A percentile compares a stretch with the other conserved stretches of the same genome.
Evolutionary conservation across 2,113 vertebrate species (phyloP).

Genomic region (Zosterops lateralis): DNA sequence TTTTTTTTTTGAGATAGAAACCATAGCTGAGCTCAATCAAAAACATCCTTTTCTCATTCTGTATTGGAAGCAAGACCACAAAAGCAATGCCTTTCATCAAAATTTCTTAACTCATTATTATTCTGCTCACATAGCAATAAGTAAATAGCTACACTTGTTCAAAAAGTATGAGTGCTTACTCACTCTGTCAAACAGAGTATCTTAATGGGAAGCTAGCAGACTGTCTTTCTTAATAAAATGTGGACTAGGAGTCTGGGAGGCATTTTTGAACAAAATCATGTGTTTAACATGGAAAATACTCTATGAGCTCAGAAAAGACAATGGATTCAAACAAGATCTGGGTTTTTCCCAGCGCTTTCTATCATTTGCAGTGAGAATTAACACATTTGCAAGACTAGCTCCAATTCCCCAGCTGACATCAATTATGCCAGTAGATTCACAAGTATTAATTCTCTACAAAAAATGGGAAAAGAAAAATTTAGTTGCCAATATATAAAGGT

Average conservation of each 20-base stretch:
- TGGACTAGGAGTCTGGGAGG: not conserved
- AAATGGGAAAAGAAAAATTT: not conserved
- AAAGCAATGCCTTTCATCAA: not conserved
- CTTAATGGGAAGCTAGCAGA: not conserved
- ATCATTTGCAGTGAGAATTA: constrained; percentile 4
- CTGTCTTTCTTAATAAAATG: not conserved
- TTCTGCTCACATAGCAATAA: not conserved
- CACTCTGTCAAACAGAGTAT: not conserved
- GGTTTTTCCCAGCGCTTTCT: not conserved
- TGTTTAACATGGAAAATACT: constrained; percentile 9
- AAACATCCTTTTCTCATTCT: not conserved
- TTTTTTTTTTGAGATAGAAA: not conserved
- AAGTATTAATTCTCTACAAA: not conserved
- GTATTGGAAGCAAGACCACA: not conserved
- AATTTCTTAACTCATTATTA: not conserved
- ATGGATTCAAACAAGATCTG: not conserved
- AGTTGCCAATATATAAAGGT: not conserved
- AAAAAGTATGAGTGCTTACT: not conserved
- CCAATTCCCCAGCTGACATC: not conserved
- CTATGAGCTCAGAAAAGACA: not conserved
- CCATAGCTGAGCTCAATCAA: not conserved
- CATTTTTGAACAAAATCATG: not conserved
- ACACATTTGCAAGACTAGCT: not conserved
- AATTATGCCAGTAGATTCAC: not conserved
- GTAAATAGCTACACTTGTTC: constrained; percentile 7